Percentiles rank a stretch among this genome's conserved stretches.
phyloP scores from a whole-genome alignment of 2,113 vertebrate species.

The Colistium nudipinnis region DNA sequence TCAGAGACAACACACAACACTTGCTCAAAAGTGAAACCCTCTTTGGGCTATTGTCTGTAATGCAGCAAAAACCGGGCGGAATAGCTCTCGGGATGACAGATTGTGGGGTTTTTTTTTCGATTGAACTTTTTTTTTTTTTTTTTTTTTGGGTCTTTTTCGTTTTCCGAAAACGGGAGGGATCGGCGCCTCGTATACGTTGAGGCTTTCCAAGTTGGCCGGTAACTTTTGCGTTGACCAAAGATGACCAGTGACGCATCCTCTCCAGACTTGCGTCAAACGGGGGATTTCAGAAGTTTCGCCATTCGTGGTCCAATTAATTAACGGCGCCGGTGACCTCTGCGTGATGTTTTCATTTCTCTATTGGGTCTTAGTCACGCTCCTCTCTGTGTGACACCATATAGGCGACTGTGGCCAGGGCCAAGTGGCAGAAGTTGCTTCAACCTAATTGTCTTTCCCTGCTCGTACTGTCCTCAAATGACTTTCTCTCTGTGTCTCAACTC shows the following conservation, averaged over 20 bases:
- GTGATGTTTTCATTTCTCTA: conserved; percentile 49
- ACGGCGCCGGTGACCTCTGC: conserved; percentile 30
- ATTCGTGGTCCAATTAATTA: conserved; percentile 56
- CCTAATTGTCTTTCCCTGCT: conserved; percentile 81
- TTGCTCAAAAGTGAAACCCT: conserved; percentile 54
- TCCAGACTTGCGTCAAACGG: conserved; percentile 68
- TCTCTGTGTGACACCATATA: conserved; percentile 44
- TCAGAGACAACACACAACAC: conserved; percentile 72
- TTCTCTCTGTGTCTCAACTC: conserved; percentile 77
- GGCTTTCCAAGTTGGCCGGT: conserved; percentile 27
- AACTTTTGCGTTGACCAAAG: conserved; percentile 22
- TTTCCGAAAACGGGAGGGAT: conserved; percentile 25
- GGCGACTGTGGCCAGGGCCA: conserved; percentile 57
- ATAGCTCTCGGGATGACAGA: conserved; percentile 46
- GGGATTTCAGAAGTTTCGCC: conserved; percentile 69
- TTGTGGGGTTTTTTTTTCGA: conserved; percentile 12
- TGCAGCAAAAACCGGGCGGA: conserved; percentile 40
- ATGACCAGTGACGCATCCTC: conserved; percentile 52
- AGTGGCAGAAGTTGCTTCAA: conserved; percentile 77
- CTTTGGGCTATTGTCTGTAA: conserved; percentile 46
- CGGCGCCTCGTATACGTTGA: conserved; percentile 1
- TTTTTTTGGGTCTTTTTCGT: too few relatives aligned
- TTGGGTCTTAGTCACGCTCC: conserved; percentile 47
- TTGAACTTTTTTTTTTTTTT: conserved; percentile 21
- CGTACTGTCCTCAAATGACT: conserved; percentile 84